Percentiles rank a stretch among this genome's conserved stretches.
These are phyloP conservation scores for Tillus elongatus DNA, from an alignment of 2,888 invertebrate genomes.

Conservation along the genomic window DNA sequence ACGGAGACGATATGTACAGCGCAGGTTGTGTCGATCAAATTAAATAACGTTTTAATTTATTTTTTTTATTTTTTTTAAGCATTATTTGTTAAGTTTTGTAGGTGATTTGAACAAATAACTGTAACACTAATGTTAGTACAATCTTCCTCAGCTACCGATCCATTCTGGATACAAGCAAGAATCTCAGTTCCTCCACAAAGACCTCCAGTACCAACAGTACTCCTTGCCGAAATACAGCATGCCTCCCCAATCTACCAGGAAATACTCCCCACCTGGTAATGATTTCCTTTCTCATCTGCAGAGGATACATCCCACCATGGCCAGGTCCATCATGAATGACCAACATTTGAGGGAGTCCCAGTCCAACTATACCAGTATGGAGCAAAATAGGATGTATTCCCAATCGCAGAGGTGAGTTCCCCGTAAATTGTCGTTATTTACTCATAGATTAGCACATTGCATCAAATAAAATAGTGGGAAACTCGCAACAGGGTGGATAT, in stretches of 20 bases:
- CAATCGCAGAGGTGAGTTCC: conserved; percentile 28
- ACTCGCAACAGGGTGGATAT: too few relatives aligned
- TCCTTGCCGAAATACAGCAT: conserved; percentile 25
- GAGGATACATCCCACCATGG: conserved; percentile 34
- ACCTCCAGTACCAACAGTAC: conserved; percentile 22
- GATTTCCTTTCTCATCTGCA: conserved; percentile 34
- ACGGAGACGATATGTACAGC: too few relatives aligned
- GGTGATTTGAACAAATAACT: too few relatives aligned
- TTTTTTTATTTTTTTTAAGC: background rate
- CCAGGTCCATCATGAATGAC: conserved; percentile 35
- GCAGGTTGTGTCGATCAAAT: too few relatives aligned
- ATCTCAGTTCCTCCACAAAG: conserved; percentile 31
- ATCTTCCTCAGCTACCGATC: conserved; percentile 4
- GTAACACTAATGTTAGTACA: background rate
- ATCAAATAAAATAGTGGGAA: too few relatives aligned
- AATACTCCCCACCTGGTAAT: conserved; percentile 23
- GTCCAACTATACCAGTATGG: conserved; percentile 24
- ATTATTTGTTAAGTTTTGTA: too few relatives aligned
- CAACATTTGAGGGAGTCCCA: conserved; percentile 31
- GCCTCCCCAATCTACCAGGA: conserved; percentile 19
- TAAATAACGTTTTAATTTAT: too few relatives aligned
- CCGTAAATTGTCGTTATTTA: conserved; percentile 6
- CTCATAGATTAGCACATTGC: conserved; percentile 15
- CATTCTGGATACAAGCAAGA: conserved; percentile 27
- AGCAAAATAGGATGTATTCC: conserved; percentile 28